Evolutionary conservation across 2,797 vertebrate species (phyloP).

Genomic region (Protosalanx chinensis): DNA sequence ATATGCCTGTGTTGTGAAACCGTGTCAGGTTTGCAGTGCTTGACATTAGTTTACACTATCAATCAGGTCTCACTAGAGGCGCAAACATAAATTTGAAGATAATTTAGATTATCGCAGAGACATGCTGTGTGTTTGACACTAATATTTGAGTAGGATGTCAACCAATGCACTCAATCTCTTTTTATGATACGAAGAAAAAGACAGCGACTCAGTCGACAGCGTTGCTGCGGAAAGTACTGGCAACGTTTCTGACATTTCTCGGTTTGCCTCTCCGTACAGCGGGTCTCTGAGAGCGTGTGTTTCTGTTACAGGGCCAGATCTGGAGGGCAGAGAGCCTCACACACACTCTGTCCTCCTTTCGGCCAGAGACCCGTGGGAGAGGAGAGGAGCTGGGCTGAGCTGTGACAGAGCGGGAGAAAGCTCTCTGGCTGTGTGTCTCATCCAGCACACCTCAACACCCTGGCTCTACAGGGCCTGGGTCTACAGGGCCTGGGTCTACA

Average conservation of each 20-base stretch:
- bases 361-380: constrained; percentile 28
- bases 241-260: constrained; percentile 7
- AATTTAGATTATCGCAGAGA: constrained; percentile 16
- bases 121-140: constrained; percentile 30
- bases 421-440: constrained; percentile 4
- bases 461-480: not conserved
- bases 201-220: constrained; percentile 11
- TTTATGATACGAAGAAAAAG: constrained; percentile 22
- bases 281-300: constrained; percentile 34
- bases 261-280: constrained; percentile 22
- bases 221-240: constrained; percentile 20
- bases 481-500: not conserved
- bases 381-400: constrained; percentile 10
- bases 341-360: constrained; percentile 46
- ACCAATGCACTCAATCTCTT: constrained; percentile 7
- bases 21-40: constrained; percentile 40
- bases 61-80: constrained; percentile 41
- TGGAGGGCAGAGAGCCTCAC: not conserved
- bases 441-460: constrained; percentile 11
- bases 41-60: constrained; percentile 56
- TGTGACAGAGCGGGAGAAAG: constrained; percentile 2
- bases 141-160: constrained; percentile 13
- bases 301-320: constrained; percentile 1
- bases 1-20: constrained; percentile 27
- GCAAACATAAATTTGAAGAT: constrained; percentile 25